Conservation (phyloP, 2,888 invertebrate species). For the Archaeoteleia sp. region DNA sequence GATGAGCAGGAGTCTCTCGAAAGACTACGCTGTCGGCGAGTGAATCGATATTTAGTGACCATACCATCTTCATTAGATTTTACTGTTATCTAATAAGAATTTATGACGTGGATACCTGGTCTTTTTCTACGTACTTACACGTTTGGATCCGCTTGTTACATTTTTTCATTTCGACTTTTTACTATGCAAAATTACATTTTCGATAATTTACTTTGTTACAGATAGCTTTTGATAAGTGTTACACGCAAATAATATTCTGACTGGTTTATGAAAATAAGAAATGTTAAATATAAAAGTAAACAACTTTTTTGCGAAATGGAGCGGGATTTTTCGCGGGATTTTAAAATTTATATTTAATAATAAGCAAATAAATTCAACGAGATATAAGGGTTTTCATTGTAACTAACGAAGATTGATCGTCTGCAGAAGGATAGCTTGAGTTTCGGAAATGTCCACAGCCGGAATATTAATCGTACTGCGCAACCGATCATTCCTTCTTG, state of each 20-base stretch:
- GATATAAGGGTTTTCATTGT: constrained; percentile 12
- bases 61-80: constrained; percentile 39
- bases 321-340: too few relatives aligned
- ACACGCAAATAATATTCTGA: too few relatives aligned
- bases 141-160: too few relatives aligned
- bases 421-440: constrained; percentile 8
- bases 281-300: too few relatives aligned
- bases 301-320: too few relatives aligned
- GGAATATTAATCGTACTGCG: constrained; percentile 30
- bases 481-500: constrained; percentile 21
- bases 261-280: too few relatives aligned
- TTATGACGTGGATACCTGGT: constrained; percentile 11
- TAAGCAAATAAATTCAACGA: constrained; percentile 5
- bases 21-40: constrained; percentile 31
- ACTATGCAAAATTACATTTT: too few relatives aligned
- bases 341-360: too few relatives aligned
- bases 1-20: constrained; percentile 37
- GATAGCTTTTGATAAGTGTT: too few relatives aligned
- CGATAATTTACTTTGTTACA: too few relatives aligned
- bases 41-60: constrained; percentile 44
- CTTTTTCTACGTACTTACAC: too few relatives aligned
- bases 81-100: constrained; percentile 32
- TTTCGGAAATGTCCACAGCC: constrained; percentile 21
- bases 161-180: too few relatives aligned
- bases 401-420: constrained; percentile 30